A percentile compares a stretch with the other conserved stretches of the same genome.
Evolutionary conservation across 2,113 vertebrate species (phyloP).

Genomic region (Cyphomyrus discorhynchus): DNA sequence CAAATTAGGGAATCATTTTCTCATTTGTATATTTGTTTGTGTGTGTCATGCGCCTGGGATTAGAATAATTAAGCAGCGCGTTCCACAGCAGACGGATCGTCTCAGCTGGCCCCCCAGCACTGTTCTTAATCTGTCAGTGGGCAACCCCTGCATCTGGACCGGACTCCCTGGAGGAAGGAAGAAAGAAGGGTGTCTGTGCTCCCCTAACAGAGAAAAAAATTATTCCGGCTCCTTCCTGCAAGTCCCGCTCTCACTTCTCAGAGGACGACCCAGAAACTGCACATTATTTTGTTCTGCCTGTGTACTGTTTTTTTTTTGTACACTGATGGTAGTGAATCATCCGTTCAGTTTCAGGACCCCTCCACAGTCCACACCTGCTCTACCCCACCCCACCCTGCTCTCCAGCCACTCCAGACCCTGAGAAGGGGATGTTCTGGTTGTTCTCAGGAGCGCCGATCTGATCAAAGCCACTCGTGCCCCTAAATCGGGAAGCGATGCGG

Average conservation of each 20-base stretch:
- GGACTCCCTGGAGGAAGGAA: background rate
- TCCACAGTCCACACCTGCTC: too few relatives aligned
- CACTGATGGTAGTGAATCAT: background rate
- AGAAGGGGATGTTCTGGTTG: background rate
- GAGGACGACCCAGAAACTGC: background rate
- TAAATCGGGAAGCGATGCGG: background rate
- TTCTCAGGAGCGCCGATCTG: background rate
- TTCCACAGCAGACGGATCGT: background rate
- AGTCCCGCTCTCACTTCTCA: background rate
- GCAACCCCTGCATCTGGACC: background rate
- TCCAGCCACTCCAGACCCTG: background rate
- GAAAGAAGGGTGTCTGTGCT: background rate
- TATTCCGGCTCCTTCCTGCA: background rate
- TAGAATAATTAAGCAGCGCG: slow-evolving; percentile 33
- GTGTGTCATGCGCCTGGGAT: slow-evolving; percentile 29
- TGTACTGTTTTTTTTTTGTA: background rate
- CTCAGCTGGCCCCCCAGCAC: background rate
- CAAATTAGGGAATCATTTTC: slow-evolving; percentile 25
- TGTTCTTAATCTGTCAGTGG: background rate
- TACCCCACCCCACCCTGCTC: background rate
- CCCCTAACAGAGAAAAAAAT: slow-evolving; percentile 12
- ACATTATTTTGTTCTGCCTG: background rate
- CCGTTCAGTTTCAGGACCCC: background rate
- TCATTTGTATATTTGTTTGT: slow-evolving; percentile 38
- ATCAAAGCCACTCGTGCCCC: background rate